phyloP scores from a whole-genome alignment of 2,113 vertebrate species.

The Tachysurus vachellii region DNA sequence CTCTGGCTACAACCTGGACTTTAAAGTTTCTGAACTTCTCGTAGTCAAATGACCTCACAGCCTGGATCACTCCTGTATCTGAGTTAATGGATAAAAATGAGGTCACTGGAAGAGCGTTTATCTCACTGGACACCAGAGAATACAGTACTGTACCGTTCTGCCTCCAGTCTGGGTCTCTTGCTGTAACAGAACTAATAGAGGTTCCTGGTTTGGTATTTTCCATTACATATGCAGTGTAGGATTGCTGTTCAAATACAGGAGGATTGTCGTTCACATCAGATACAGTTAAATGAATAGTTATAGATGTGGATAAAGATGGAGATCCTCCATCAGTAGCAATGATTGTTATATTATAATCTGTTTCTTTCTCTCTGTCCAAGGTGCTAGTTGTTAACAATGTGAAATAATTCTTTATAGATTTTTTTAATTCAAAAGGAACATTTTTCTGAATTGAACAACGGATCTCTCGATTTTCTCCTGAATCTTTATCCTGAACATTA shows the following conservation, averaged over 20 bases:
- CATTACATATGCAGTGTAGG: background rate
- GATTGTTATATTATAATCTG: slow-evolving; percentile 52
- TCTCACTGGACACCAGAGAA: too few relatives aligned
- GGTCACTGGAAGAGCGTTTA: too few relatives aligned
- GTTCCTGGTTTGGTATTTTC: background rate
- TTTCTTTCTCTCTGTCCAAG: slow-evolving; percentile 44
- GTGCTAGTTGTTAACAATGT: slow-evolving; percentile 54
- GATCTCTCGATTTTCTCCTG: slow-evolving; percentile 62
- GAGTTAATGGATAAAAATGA: too few relatives aligned
- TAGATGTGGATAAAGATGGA: slow-evolving; percentile 54
- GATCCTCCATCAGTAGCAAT: slow-evolving; percentile 55
- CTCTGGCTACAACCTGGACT: too few relatives aligned
- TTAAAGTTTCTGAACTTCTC: too few relatives aligned
- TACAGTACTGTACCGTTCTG: too few relatives aligned
- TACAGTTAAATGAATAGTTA: slow-evolving; percentile 56
- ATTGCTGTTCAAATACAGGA: background rate
- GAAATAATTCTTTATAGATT: slow-evolving; percentile 57
- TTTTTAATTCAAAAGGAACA: slow-evolving; percentile 67
- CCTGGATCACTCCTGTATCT: too few relatives aligned
- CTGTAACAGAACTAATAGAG: too few relatives aligned
- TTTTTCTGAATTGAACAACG: slow-evolving; percentile 52
- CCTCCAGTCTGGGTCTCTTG: too few relatives aligned
- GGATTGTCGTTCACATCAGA: background rate
- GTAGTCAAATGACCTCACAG: too few relatives aligned
- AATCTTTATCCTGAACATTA: slow-evolving; percentile 69